Evolutionary conservation across 2,888 invertebrate species (phyloP).

Genomic region (Cheilosia impressa): DNA sequence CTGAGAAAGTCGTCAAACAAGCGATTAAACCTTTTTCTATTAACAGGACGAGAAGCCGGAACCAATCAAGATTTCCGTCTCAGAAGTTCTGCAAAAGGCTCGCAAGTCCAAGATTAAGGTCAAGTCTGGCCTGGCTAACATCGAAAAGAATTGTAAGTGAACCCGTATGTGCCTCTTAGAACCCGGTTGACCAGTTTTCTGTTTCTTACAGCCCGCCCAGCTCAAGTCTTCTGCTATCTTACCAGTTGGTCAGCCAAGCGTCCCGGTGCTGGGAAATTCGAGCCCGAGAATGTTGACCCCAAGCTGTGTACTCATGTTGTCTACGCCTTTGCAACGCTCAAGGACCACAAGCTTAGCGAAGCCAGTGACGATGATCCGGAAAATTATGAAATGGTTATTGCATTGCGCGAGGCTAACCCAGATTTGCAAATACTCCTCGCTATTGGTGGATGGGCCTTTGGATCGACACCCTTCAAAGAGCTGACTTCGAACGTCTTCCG

Average conservation of each 20-base stretch:
- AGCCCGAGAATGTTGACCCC: slow-evolving; percentile 94
- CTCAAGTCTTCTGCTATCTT: slow-evolving; percentile 96
- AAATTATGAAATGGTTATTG: slow-evolving; percentile 93
- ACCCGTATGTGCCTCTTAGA: too few relatives aligned
- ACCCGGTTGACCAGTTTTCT: neutral
- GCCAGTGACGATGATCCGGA: slow-evolving; percentile 92
- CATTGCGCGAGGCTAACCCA: slow-evolving; percentile 93
- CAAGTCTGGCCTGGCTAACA: slow-evolving; percentile 84
- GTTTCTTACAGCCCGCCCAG: slow-evolving; percentile 88
- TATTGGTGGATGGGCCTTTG: slow-evolving; percentile 98
- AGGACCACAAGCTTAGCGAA: slow-evolving; percentile 92
- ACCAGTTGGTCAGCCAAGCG: slow-evolving; percentile 98
- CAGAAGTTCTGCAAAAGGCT: slow-evolving; percentile 88
- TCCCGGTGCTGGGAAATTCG: slow-evolving; percentile 93
- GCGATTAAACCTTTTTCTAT: slow-evolving; percentile 62
- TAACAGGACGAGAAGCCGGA: slow-evolving; percentile 88
- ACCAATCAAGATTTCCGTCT: slow-evolving; percentile 90
- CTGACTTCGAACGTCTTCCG: slow-evolving; percentile 95
- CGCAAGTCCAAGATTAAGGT: slow-evolving; percentile 88
- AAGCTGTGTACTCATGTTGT: slow-evolving; percentile 96
- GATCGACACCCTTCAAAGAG: slow-evolving; percentile 97
- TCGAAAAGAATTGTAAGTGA: slow-evolving; percentile 87
- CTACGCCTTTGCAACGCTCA: slow-evolving; percentile 96
- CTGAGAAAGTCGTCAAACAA: neutral
- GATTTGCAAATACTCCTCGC: slow-evolving; percentile 93